Conservation (phyloP, 1,140 invertebrate genomes). For the Ceratina japonica region DNA sequence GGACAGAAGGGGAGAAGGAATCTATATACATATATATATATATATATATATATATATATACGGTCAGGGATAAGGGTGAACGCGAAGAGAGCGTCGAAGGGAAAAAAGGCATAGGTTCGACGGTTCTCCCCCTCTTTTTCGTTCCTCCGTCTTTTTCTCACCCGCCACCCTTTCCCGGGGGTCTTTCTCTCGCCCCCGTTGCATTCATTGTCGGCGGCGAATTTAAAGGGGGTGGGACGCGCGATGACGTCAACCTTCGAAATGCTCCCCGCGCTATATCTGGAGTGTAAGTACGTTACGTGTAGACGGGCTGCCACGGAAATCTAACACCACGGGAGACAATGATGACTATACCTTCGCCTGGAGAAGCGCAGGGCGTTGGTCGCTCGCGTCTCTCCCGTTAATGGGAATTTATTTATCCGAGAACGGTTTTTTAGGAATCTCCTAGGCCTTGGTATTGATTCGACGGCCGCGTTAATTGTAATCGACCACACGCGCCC, state of each 20-base stretch:
- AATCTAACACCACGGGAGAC: slow-evolving; percentile 18
- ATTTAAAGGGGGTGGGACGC: slow-evolving; percentile 63
- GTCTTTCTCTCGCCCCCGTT: slow-evolving; percentile 36
- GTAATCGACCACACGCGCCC: background rate
- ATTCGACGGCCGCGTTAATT: slow-evolving; percentile 11
- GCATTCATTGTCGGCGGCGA: slow-evolving; percentile 54
- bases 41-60: too few species aligned
- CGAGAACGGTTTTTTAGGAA: background rate
- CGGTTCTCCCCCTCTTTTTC: slow-evolving; percentile 15
- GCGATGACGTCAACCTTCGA: slow-evolving; percentile 70
- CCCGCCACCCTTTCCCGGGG: background rate
- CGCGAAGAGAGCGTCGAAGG: slow-evolving; percentile 37
- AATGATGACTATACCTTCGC: background rate
- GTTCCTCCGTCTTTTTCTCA: slow-evolving; percentile 30
- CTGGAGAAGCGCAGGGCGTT: background rate
- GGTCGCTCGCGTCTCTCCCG: background rate
- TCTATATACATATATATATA: background rate
- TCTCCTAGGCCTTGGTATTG: background rate
- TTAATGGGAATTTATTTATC: background rate
- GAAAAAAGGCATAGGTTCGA: slow-evolving; percentile 42
- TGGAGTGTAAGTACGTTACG: slow-evolving; percentile 35
- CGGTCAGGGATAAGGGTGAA: slow-evolving; percentile 38
- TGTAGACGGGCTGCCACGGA: slow-evolving; percentile 18
- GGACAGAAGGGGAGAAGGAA: slow-evolving; percentile 46
- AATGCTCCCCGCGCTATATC: slow-evolving; percentile 61